Evolutionary conservation across 2,797 vertebrate genomes (phyloP), one percentile per base, ranked within the genome.

Genomic region (Glyptemys insculpta): DNA sequence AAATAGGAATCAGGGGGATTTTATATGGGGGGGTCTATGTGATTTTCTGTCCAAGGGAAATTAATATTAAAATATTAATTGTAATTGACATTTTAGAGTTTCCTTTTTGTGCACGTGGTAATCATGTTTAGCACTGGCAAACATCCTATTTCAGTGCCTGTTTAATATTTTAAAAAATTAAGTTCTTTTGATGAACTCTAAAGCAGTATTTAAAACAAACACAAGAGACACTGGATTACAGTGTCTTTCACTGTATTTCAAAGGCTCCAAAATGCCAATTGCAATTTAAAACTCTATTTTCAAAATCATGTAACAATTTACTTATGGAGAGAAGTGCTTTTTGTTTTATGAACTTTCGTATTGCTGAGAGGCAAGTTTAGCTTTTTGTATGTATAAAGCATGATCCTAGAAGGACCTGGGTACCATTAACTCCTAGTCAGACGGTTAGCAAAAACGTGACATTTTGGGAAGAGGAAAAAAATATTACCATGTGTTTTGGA

Each of bases 21-120:
- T 94, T 94, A 78, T 80, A 90, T 53, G 95, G 47, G 92, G 68
- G 44, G 44, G 68, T 91, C 92, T 89, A 72, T 72, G 59, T 83
- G 91, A 79, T 84, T 85, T 83, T 59, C 10, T 41, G 53, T 93
- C 87, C 95, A 93, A 96, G 82, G 80, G 82, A 88, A 94, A 96
- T 15, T 78, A 37, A 59, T 79, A 57, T 47, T 79, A 65, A 41
- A 92, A 41, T 21, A 94, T 52, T n/a, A 72, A 84, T 50, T 87
- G 87, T 72, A 87, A 86, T 80, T 44, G 31, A 47, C 16, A 88
- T 91, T 89, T 79, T 87, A 10, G n/a, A 68, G 65, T 72, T 41
- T 41, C 19, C 37, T 23, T 72, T 41, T 41, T 9, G 25, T 78
- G 23, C 12, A 76, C 14, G 27, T 29, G 14, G 8, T 10, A 78